These are phyloP conservation scores for Xanthorhoe spadicearia DNA, from an alignment of 2,888 invertebrate species.

Conservation along the genomic window DNA sequence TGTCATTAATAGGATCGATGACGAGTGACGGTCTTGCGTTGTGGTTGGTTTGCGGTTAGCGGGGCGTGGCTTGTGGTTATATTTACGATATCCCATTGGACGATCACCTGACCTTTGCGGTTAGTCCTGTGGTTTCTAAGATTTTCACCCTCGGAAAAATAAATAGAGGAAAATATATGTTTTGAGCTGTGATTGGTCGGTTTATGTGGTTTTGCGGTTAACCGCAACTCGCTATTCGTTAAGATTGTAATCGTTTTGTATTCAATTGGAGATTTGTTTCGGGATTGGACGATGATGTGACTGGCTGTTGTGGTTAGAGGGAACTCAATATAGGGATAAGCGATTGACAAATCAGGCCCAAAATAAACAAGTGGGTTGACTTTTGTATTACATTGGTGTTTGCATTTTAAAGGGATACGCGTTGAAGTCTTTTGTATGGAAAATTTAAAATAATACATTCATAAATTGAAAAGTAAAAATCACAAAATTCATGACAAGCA, in stretches of 20 bases:
- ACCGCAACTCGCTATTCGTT: conserved; percentile 81
- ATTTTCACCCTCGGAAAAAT: conserved; percentile 84
- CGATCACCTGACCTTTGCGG: conserved; percentile 84
- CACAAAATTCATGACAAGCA: background rate
- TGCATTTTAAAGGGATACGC: conserved; percentile 36
- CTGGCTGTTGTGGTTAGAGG: conserved; percentile 43
- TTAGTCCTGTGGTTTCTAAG: conserved; percentile 86
- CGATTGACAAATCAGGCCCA: conserved; percentile 35
- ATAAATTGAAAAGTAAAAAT: background rate
- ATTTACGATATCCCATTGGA: conserved; percentile 85
- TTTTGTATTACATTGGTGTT: conserved; percentile 2
- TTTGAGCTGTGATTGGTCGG: conserved; percentile 72
- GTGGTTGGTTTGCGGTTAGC: conserved; percentile 87
- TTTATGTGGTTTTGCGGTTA: conserved; percentile 78
- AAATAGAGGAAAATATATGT: conserved; percentile 79
- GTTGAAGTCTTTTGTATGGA: conserved; percentile 32
- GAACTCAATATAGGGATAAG: conserved; percentile 26
- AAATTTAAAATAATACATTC: background rate
- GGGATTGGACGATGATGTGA: conserved; percentile 56
- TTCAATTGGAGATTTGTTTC: conserved; percentile 70
- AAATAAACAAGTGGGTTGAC: conserved; percentile 23
- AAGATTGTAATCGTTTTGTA: conserved; percentile 76
- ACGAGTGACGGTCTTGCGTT: conserved; percentile 79
- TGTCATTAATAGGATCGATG: conserved; percentile 73
- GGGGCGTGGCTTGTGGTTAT: conserved; percentile 87